These are phyloP conservation scores for Stomatorhinus ivindoensis DNA, from an alignment of 2,113 vertebrate genomes.

Conservation along the genomic window DNA sequence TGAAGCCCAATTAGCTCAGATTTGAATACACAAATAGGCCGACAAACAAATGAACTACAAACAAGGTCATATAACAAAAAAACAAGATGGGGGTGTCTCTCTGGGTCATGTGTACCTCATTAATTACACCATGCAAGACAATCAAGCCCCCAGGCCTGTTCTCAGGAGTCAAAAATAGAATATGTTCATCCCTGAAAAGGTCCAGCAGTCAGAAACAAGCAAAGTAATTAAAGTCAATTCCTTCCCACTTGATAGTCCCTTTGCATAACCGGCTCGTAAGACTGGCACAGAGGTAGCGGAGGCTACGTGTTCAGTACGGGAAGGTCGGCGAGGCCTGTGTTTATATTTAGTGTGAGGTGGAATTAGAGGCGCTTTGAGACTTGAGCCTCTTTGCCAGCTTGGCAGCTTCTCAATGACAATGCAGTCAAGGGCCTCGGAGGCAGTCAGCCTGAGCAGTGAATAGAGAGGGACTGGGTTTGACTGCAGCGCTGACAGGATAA, in stretches of 20 bases:
- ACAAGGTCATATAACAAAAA: background rate
- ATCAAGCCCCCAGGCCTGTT: background rate
- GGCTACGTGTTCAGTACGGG: background rate
- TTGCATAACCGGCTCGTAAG: background rate
- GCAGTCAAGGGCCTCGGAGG: constrained; percentile 7
- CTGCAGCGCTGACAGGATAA: constrained; percentile 21
- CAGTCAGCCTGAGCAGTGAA: background rate
- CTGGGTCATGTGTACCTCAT: background rate
- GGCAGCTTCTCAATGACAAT: constrained; percentile 16
- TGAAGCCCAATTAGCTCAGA: background rate
- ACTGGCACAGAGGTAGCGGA: background rate
- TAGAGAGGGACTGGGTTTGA: background rate
- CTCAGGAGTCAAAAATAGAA: background rate
- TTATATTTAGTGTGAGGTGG: constrained; percentile 22
- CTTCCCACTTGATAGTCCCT: background rate
- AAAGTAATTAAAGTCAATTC: background rate
- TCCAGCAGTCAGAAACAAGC: background rate
- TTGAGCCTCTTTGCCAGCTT: constrained; percentile 14
- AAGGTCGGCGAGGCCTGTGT: background rate
- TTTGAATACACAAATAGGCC: background rate
- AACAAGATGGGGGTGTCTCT: background rate
- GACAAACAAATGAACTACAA: background rate
- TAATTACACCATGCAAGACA: background rate
- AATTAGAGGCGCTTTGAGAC: constrained; percentile 15
- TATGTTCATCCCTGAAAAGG: background rate